Conservation (phyloP, 35 echinoderm and acorn worm genomes). For the Hemicentrotus pulcherrimus region DNA sequence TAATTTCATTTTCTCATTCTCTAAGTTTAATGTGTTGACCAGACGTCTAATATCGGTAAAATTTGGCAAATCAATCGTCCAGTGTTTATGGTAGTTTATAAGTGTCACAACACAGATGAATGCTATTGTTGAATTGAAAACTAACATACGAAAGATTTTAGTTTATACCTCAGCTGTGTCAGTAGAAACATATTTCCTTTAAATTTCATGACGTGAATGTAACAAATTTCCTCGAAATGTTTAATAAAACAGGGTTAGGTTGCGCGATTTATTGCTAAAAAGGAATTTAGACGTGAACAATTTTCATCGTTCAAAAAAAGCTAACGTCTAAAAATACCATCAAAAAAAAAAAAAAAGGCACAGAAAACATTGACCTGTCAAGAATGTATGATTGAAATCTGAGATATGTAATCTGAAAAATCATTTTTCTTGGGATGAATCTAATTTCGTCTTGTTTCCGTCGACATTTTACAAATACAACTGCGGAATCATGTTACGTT, state of each 20-base stretch:
- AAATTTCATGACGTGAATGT: too few relatives aligned
- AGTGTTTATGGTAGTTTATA: too few relatives aligned
- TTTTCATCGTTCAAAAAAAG: not conserved
- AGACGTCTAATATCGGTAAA: too few relatives aligned
- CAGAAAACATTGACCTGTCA: not conserved
- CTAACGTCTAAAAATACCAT: not conserved
- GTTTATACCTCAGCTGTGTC: too few relatives aligned
- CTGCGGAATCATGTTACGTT: not conserved
- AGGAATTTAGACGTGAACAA: not conserved
- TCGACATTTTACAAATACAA: not conserved
- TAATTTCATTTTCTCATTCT: too few relatives aligned
- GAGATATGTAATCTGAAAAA: conserved; percentile 6
- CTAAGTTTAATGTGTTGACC: too few relatives aligned
- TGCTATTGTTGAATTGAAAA: too few relatives aligned
- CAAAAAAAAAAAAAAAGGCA: not conserved
- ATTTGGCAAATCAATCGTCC: too few relatives aligned
- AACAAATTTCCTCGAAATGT: not conserved
- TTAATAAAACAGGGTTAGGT: not conserved
- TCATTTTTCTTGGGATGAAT: not conserved
- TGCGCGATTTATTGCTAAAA: not conserved
- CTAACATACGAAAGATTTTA: too few relatives aligned
- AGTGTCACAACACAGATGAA: too few relatives aligned
- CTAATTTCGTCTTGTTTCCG: not conserved
- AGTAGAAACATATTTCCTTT: too few relatives aligned
- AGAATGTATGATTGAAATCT: not conserved